Evolutionary conservation across 2,113 vertebrate species (phyloP), one percentile per base, ranked within the genome.

Genomic region (Centropus unirufus): DNA sequence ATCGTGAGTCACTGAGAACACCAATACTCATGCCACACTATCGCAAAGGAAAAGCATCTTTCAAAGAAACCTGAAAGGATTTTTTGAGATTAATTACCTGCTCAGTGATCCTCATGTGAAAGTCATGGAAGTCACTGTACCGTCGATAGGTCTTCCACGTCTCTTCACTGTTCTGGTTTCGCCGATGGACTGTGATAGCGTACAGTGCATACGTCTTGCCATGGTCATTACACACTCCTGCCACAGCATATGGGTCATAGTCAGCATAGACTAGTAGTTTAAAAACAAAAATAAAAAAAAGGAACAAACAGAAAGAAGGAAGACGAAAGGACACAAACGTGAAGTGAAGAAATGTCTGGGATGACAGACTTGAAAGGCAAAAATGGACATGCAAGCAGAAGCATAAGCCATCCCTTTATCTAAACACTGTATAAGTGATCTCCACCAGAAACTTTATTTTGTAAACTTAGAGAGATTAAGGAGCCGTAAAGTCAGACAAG

Each of bases 211-310:
- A 99, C 1, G 99, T 99, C 98, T 99, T 99, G 88, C 99, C 99
- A 2, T 99, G 99, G 97, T 99, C 99, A 63, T 99, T 99, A 96
- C 99, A 99, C 95, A 99, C 99, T 97, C 99, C 99, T 99, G 99
- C 97, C 98, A 99, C 97, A 97, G 98, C 97, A 99, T 98, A 98
- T 98, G 98, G 98, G 97, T 99, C 98, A 98, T 97, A 98, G 98
- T 98, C 98, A 99, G 98, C 97, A 98, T 98, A 99, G 98, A 98
- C 99, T 99, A 98, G 94, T 95, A 92, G 96, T 96, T 97, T 96
- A 89, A 95, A 97, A 95, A 93, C 27, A 83, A 94, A 94, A 97
- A 85, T 6, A 88, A 93, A 97, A 94, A 95, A 94, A 95, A 92
- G 91, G 95, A 96, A 96, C 95, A 98, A 95, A 96, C 93, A 97